Evolutionary conservation across 2,888 invertebrate genomes (phyloP).

Genomic region (Boloria selene): DNA sequence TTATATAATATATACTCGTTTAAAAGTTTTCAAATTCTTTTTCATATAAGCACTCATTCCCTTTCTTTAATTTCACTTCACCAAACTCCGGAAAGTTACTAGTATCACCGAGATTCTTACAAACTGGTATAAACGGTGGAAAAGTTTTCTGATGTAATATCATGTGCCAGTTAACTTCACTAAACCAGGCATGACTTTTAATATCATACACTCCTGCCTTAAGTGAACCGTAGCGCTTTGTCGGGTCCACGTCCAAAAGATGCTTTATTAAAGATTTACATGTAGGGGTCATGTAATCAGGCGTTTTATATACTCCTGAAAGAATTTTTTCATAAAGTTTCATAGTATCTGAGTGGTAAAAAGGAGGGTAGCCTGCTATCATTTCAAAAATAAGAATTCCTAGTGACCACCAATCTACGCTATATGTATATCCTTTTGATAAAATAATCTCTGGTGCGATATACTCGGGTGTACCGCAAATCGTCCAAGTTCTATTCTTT

Average conservation of each 20-base stretch:
- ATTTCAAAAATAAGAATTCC: constrained; percentile 94
- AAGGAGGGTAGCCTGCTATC: constrained; percentile 95
- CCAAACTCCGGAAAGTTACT: constrained; percentile 85
- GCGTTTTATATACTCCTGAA: constrained; percentile 91
- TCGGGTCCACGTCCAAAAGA: constrained; percentile 84
- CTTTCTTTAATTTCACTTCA: constrained; percentile 73
- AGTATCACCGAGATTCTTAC: constrained; percentile 81
- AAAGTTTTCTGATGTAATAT: constrained; percentile 88
- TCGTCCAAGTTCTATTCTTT: constrained; percentile 90
- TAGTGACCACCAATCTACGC: constrained; percentile 98
- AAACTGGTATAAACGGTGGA: constrained; percentile 83
- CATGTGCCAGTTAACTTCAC: constrained; percentile 89
- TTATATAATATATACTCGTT: constrained; percentile 3
- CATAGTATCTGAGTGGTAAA: constrained; percentile 92
- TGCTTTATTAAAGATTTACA: constrained; percentile 91
- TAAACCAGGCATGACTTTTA: constrained; percentile 94
- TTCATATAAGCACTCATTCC: constrained; percentile 76
- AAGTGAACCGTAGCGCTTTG: constrained; percentile 90
- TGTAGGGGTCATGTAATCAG: constrained; percentile 88
- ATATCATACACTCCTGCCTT: constrained; percentile 94
- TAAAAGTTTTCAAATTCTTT: constrained; percentile 87
- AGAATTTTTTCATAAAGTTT: constrained; percentile 96
- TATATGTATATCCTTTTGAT: constrained; percentile 93
- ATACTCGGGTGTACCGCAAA: constrained; percentile 98
- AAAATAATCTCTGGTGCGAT: constrained; percentile 95